phyloP scores from a whole-genome alignment of 2,797 vertebrate species.

The Capromys pilorides region DNA sequence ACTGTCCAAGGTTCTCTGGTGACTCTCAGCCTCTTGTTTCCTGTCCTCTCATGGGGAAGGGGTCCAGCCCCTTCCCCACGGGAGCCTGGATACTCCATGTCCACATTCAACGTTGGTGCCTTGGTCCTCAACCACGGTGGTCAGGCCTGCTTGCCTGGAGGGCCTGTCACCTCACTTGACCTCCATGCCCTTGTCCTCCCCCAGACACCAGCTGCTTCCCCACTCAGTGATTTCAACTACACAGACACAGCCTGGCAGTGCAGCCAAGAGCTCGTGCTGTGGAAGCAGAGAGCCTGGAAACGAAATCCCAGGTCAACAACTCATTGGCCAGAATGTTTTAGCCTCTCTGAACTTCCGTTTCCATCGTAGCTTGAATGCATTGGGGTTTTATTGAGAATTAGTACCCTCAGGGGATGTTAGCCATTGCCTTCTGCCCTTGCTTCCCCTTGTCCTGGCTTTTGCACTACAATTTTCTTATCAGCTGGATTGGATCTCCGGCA shows the following conservation, averaged over 20 bases:
- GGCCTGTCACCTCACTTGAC: neutral
- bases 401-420: neutral
- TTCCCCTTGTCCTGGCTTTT: neutral
- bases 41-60: too few species aligned
- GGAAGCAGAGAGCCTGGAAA: neutral
- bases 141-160: neutral
- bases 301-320: neutral
- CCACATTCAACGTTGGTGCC: accelerated
- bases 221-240: neutral
- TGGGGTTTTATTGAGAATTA: neutral
- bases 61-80: too few species aligned
- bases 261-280: neutral
- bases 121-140: neutral
- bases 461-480: neutral
- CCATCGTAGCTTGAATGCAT: neutral
- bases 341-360: neutral
- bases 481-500: neutral
- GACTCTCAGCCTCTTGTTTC: too few species aligned
- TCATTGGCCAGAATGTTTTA: neutral
- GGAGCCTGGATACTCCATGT: neutral
- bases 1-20: too few species aligned
- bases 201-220: neutral
- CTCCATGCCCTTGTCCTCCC: neutral
- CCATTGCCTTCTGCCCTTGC: neutral
- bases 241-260: accelerated